A percentile compares a stretch with the other conserved stretches of the same genome.
phyloP scores from a whole-genome alignment of 2,888 invertebrate species.

The Zhuqinia jingwanae region DNA sequence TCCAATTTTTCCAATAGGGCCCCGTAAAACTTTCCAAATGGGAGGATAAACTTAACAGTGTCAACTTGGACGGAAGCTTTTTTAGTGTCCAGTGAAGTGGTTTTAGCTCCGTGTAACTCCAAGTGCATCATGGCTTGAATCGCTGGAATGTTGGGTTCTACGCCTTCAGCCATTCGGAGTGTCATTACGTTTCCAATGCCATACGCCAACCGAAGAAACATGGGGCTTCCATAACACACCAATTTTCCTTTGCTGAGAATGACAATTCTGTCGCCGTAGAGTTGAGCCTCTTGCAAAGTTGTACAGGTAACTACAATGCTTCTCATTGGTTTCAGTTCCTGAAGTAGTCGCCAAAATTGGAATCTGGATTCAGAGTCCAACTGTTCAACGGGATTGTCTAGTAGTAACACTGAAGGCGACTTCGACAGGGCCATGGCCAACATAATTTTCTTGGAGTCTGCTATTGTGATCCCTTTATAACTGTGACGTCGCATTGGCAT shows the following conservation, averaged over 20 bases:
- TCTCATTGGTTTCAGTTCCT: constrained; percentile 65
- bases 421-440: constrained; percentile 74
- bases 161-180: constrained; percentile 1
- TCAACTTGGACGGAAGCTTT: constrained; percentile 21
- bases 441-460: constrained; percentile 65
- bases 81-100: constrained; percentile 41
- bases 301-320: constrained; percentile 69
- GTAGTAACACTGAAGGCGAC: constrained; percentile 66
- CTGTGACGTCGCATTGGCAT: constrained; percentile 50
- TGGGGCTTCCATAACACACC: constrained; percentile 65
- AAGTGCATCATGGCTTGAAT: constrained; percentile 27
- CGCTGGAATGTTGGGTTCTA: not conserved
- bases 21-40: constrained; percentile 50
- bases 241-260: constrained; percentile 69
- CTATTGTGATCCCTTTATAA: constrained; percentile 49
- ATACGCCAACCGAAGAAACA: constrained; percentile 53
- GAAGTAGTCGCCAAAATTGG: constrained; percentile 71
- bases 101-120: constrained; percentile 38
- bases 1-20: constrained; percentile 59
- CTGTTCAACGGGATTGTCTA: constrained; percentile 72
- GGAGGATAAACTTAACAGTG: constrained; percentile 50
- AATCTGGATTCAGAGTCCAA: constrained; percentile 63
- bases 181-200: constrained; percentile 49
- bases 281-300: constrained; percentile 63
- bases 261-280: constrained; percentile 69